Evolutionary conservation across 2,113 vertebrate genomes (phyloP).

Genomic region (Epinephelus lanceolatus): DNA sequence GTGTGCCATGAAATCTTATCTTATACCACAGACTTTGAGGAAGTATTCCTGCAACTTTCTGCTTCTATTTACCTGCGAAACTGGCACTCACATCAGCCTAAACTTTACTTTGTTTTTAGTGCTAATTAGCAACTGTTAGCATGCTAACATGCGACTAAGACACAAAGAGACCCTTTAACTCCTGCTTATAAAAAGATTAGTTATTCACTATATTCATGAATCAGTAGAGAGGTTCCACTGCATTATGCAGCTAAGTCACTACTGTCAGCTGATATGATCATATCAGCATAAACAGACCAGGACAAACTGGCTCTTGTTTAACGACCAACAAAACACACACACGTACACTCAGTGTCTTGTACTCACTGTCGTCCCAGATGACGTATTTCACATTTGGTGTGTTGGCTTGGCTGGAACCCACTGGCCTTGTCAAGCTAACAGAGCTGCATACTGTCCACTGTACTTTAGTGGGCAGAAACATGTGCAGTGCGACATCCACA

Average conservation of each 20-base stretch:
- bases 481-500: conserved; percentile 5
- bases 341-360: not conserved
- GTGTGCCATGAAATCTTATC: too few species aligned
- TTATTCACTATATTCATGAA: not conserved
- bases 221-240: not conserved
- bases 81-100: too few species aligned
- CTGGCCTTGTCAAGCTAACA: not conserved
- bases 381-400: not conserved
- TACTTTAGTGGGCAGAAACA: not conserved
- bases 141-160: not conserved
- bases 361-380: not conserved
- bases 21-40: too few species aligned
- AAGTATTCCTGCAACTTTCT: too few species aligned
- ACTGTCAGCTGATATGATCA: not conserved
- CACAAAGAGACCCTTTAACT: not conserved
- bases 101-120: too few species aligned
- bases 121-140: too few species aligned
- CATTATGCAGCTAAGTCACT: not conserved
- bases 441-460: conserved; percentile 8
- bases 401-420: conserved; percentile 8
- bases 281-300: conserved; percentile 3
- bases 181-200: not conserved
- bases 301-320: conserved; percentile 14
- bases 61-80: too few species aligned
- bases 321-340: not conserved